phyloP scores from a whole-genome alignment of 2,888 invertebrate genomes.

The Ophion costatus region DNA sequence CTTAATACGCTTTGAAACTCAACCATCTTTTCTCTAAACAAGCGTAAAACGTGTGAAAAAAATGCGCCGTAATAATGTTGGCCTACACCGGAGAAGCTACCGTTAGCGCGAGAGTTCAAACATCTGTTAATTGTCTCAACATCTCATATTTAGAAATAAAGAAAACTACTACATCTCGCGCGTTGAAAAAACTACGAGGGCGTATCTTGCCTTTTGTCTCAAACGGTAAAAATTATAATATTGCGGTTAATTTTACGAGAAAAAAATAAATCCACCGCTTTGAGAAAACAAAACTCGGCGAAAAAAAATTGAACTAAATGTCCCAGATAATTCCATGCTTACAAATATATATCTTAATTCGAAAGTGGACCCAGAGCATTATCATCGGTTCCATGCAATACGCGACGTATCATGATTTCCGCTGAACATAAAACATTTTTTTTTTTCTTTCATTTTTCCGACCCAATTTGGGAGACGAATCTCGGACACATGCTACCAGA shows the following conservation, averaged over 20 bases:
- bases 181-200: too few species aligned
- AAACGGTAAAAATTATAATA: background rate
- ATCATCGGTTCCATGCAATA: slow-evolving; percentile 66
- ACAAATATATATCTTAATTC: slow-evolving; percentile 41
- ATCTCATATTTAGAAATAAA: too few species aligned
- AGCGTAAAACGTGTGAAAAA: too few species aligned
- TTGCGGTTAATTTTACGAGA: background rate
- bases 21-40: too few species aligned
- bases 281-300: background rate
- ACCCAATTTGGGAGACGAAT: slow-evolving; percentile 44
- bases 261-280: background rate
- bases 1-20: too few species aligned
- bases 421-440: slow-evolving; percentile 53
- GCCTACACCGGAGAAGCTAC: too few species aligned
- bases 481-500: slow-evolving; percentile 61
- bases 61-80: too few species aligned
- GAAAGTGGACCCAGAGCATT: slow-evolving; percentile 48
- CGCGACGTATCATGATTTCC: slow-evolving; percentile 64
- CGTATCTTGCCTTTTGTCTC: too few species aligned
- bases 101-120: too few species aligned
- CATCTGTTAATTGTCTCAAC: too few species aligned
- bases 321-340: slow-evolving; percentile 31
- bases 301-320: slow-evolving; percentile 1
- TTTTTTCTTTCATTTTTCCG: slow-evolving; percentile 3
- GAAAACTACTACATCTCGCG: too few species aligned